phyloP scores from a whole-genome alignment of 2,113 vertebrate genomes.

The Phyllostomus discolor region DNA sequence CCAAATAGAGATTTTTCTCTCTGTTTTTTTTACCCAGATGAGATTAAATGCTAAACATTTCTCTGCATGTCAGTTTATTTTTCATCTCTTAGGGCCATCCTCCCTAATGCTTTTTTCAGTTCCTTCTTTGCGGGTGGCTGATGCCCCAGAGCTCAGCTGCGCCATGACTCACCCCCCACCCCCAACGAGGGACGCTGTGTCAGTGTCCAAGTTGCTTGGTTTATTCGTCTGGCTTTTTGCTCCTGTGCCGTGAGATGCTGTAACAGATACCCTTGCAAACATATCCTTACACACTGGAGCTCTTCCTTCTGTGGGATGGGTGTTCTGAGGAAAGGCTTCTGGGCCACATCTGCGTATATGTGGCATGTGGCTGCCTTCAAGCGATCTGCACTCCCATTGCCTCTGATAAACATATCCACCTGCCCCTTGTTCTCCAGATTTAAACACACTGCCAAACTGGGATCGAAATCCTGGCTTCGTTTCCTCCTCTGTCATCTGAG shows the following conservation, averaged over 20 bases:
- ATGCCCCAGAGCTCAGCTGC: background rate
- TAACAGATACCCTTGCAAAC: background rate
- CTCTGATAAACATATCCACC: fast-evolving
- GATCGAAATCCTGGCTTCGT: background rate
- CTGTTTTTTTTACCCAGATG: background rate
- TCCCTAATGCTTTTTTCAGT: too few species aligned
- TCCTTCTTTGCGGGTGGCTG: background rate
- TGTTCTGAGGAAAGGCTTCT: background rate
- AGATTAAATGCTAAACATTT: background rate
- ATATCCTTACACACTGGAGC: background rate
- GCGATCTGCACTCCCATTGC: fast-evolving
- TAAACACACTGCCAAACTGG: background rate
- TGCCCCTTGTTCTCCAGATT: background rate
- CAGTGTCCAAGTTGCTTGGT: background rate
- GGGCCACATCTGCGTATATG: background rate
- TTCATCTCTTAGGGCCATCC: background rate
- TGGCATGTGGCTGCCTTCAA: background rate
- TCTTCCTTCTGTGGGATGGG: background rate
- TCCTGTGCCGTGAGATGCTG: background rate
- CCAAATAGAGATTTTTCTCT: background rate
- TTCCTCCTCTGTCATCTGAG: background rate
- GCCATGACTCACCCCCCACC: too few species aligned
- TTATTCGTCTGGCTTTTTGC: background rate
- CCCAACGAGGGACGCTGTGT: background rate
- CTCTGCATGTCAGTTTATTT: background rate